These are phyloP conservation scores for Acanthopleura granulata DNA, from an alignment of 2,888 invertebrate genomes.

Conservation along the genomic window DNA sequence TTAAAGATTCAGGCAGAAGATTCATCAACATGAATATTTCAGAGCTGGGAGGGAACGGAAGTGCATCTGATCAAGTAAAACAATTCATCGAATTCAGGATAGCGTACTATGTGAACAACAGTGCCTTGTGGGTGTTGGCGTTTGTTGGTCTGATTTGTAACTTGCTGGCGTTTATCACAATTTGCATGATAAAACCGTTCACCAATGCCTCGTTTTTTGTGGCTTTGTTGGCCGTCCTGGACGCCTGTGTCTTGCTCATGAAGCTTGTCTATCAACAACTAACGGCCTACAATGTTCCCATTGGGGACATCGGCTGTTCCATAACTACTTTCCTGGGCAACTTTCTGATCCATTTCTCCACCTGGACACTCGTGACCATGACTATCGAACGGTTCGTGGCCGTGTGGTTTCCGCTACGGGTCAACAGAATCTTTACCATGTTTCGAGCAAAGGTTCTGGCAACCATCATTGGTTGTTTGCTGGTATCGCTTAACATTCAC, in stretches of 20 bases:
- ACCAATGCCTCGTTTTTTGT: slow-evolving; percentile 11
- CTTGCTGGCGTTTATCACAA: slow-evolving; percentile 1
- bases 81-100: slow-evolving; percentile 30
- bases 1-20: no score
- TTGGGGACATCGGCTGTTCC: slow-evolving; percentile 2
- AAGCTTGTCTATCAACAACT: slow-evolving; percentile 4
- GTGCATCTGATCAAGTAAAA: slow-evolving; percentile 22
- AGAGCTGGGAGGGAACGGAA: background rate
- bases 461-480: background rate
- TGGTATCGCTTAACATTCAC: slow-evolving; percentile 12
- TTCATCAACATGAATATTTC: background rate
- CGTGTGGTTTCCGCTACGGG: slow-evolving; percentile 14
- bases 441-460: background rate
- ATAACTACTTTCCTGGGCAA: background rate
- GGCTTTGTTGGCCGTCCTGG: slow-evolving; percentile 14
- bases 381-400: slow-evolving; percentile 17
- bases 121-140: slow-evolving; percentile 12
- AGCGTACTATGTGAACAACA: background rate
- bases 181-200: slow-evolving; percentile 1
- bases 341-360: slow-evolving; percentile 1
- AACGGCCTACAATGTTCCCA: background rate
- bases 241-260: background rate
- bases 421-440: background rate
- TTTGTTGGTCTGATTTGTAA: slow-evolving; percentile 19
- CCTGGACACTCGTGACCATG: slow-evolving; percentile 16